Evolutionary conservation across 2,113 vertebrate genomes (phyloP).

Genomic region (Mesocricetus auratus): DNA sequence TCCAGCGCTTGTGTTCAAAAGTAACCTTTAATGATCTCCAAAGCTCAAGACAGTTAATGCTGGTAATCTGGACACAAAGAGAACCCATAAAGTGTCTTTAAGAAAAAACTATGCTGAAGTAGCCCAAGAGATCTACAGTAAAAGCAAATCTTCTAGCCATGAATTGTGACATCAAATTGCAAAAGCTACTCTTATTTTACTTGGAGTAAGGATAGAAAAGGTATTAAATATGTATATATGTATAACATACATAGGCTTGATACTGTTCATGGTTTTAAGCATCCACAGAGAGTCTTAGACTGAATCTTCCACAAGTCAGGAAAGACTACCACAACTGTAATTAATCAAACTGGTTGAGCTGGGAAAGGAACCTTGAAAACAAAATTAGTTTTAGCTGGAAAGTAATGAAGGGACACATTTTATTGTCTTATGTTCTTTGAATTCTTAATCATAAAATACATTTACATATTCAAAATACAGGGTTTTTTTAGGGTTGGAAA

Average conservation of each 20-base stretch:
- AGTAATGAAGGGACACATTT: constrained; percentile 8
- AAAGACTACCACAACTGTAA: neutral
- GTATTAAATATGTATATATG: neutral
- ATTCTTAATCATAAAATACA: constrained; percentile 59
- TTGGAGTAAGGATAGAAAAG: neutral
- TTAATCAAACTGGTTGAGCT: constrained; percentile 27
- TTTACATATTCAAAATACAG: constrained; percentile 34
- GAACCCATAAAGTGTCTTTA: neutral
- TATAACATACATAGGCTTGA: neutral
- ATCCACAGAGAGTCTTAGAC: neutral
- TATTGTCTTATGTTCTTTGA: neutral
- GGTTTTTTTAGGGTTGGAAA: neutral
- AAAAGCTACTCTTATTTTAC: neutral
- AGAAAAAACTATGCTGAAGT: neutral
- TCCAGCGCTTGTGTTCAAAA: neutral
- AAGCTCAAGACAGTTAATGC: neutral
- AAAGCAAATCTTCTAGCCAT: neutral
- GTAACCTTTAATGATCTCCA: neutral
- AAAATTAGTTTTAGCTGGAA: neutral
- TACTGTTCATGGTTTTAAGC: neutral
- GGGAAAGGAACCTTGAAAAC: constrained; percentile 11
- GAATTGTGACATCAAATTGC: neutral
- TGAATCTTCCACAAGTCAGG: neutral
- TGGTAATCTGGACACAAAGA: neutral
- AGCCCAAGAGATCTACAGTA: neutral